Percentiles rank a stretch among this genome's conserved stretches.
Conservation (phyloP, 2,888 invertebrate genomes). For the Cerastoderma edule region DNA sequence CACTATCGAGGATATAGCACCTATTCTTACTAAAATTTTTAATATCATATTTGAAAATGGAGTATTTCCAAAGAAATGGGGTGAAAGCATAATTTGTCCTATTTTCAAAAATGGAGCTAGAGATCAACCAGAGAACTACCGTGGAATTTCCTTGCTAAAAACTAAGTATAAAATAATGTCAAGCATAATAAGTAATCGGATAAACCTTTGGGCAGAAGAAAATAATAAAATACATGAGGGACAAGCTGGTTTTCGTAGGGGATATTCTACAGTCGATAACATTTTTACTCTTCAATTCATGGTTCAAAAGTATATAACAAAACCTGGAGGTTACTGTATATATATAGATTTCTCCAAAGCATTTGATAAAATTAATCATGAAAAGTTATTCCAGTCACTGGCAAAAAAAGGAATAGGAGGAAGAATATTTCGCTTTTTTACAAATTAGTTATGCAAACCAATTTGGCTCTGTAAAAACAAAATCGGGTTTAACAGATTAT, state of each 20-base stretch:
- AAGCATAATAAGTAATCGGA: neutral
- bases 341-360: conserved; percentile 21
- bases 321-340: conserved; percentile 14
- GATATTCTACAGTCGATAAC: conserved; percentile 17
- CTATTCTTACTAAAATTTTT: neutral
- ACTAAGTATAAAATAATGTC: conserved; percentile 25
- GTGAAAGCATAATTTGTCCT: conserved; percentile 7
- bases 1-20: neutral
- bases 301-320: conserved; percentile 15
- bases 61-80: neutral
- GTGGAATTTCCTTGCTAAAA: conserved; percentile 38
- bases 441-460: no score
- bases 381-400: conserved; percentile 12
- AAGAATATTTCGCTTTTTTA: conserved; percentile 9
- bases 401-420: conserved; percentile 12
- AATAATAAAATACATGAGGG: conserved; percentile 13
- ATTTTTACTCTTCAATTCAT: conserved; percentile 13
- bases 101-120: conserved; percentile 2
- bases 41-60: neutral
- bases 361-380: conserved; percentile 15
- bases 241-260: conserved; percentile 8
- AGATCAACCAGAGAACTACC: conserved; percentile 29
- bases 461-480: no score
- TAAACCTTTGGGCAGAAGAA: conserved; percentile 4
- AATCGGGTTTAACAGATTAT: neutral